Base-by-base conservation (phyloP, 2,888 invertebrate species). In the Agrochola macilenta region DNA sequence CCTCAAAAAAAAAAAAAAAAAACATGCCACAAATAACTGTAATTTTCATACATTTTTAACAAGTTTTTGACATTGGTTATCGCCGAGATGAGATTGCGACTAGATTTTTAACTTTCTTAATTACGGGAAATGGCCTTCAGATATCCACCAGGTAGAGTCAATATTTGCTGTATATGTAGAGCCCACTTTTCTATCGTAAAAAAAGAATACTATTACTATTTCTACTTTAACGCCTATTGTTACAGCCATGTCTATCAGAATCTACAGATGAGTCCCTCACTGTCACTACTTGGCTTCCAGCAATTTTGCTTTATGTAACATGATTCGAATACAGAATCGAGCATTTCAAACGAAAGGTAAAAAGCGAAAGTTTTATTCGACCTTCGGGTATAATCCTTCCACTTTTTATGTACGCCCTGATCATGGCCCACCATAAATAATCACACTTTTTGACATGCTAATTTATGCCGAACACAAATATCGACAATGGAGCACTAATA, bases 391-490 rank as follows among this genome's bases (percentile, higher is more conserved):
- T 70, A 81, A 81, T 75, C 64, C 49, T 71, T 82, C 57, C 26
- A 78, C 64, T 75, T 81, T 83, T 82, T 85, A 82, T 78, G 79
- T 60, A 82, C 78, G 85, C 85, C 78, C 79, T 61, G 63, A 78
- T 82, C 82, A 84, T 73, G 69, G 57, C 57, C 70, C 63, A 70
- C 75, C 69, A 85, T 85, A 76, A 81, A 82, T 85, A 85, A 84
- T 85, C 85, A 82, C 58, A 78, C 82, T 82, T 85, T 82, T 77
- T 76, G 76, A 85, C 80, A 80, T 80, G 80, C 74, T 83, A 85
- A 83, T 83, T 84, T 80, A 85, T 80, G 70, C 69, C 12, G 74
- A 78, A 85, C 79, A 82, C 63, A 84, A 81, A 84, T 82, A 78
- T 78, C 66, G 57, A 73, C 85, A 84, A 81, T 78, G 74, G 69